Evolutionary conservation across 2,113 vertebrate species (phyloP).

Genomic region (Nesogale talazaci): DNA sequence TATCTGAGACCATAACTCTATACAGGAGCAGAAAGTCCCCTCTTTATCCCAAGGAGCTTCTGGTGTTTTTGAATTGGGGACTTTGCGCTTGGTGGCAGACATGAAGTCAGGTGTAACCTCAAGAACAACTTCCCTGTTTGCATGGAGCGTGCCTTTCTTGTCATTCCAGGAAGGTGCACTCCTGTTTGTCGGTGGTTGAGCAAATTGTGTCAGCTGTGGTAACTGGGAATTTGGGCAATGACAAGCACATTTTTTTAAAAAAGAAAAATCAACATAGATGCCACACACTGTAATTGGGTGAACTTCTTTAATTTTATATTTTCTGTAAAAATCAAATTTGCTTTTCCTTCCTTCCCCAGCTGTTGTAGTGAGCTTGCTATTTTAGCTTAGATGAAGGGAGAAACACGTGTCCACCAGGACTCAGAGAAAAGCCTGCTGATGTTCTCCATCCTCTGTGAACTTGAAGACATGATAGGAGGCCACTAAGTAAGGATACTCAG

Average conservation of each 20-base stretch:
- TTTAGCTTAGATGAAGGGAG: background rate
- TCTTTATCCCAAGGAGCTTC: background rate
- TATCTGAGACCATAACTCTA: too few species aligned
- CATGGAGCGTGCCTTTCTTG: constrained; percentile 60
- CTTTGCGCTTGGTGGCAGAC: constrained; percentile 2
- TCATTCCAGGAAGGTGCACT: constrained; percentile 56
- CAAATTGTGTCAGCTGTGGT: constrained; percentile 46
- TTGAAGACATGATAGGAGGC: constrained; percentile 10
- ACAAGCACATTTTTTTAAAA: constrained; percentile 66
- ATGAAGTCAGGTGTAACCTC: constrained; percentile 39
- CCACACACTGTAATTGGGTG: constrained; percentile 58
- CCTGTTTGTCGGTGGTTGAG: constrained; percentile 46
- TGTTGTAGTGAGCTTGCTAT: constrained; percentile 47
- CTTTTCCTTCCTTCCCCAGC: constrained; percentile 53
- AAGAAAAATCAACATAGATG: constrained; percentile 69
- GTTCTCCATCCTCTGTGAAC: constrained; percentile 32
- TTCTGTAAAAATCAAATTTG: constrained; percentile 63
- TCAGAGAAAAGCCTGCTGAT: constrained; percentile 26
- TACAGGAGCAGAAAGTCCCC: too few species aligned
- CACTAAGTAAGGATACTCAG: constrained; percentile 24
- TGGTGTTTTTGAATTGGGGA: too few species aligned
- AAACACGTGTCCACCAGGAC: constrained; percentile 32
- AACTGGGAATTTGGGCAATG: constrained; percentile 57
- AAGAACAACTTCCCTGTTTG: constrained; percentile 55
- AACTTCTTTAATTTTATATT: constrained; percentile 57